Evolutionary conservation across 2,888 invertebrate genomes (phyloP), one percentile per base, ranked within the genome.

Genomic region (Serripes groenlandicus): DNA sequence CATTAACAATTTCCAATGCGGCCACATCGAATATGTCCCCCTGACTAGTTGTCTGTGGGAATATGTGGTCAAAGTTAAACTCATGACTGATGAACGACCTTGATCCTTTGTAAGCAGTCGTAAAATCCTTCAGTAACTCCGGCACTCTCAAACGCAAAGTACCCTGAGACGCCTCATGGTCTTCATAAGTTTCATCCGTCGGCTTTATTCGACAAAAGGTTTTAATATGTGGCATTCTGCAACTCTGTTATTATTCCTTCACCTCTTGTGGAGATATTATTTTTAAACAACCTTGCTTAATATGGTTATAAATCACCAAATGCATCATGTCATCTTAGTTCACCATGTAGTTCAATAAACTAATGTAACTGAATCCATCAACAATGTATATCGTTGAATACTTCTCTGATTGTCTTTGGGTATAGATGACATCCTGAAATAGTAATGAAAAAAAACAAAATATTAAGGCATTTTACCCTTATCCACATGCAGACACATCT

Each of bases 201-300:
- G 93, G 93, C 60, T 93, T 93, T 35, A 93, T 90, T 34, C 93
- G 89, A 26, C 91, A 92, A 79, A 85, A 92, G 2, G 93, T 93
- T 72, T 91, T 92, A 69, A 93, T 93, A 69, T 92, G 90, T 11
- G 93, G 91, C 93, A 93, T 93, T 21, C 34, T 62, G 56, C 49
- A 49, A 21, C 7, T 3, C 2, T 49, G 15, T 21, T 5, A 21
- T 49, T 49, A 21, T 49, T 7, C 7, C 49, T 49, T 21, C 49
- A n/a, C n/a, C n/a, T n/a, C n/a, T n/a, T n/a, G n/a, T n/a, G n/a
- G n/a, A n/a, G n/a, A n/a, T n/a, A n/a, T n/a, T n/a, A n/a, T n/a
- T n/a, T n/a, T n/a, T n/a, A n/a, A n/a, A n/a, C n/a, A n/a, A n/a
- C n/a, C n/a, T n/a, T n/a, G n/a, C n/a, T n/a, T n/a, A n/a, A n/a